Evolutionary conservation across 2,888 invertebrate genomes (phyloP).

Genomic region (Heliconius ismenius): DNA sequence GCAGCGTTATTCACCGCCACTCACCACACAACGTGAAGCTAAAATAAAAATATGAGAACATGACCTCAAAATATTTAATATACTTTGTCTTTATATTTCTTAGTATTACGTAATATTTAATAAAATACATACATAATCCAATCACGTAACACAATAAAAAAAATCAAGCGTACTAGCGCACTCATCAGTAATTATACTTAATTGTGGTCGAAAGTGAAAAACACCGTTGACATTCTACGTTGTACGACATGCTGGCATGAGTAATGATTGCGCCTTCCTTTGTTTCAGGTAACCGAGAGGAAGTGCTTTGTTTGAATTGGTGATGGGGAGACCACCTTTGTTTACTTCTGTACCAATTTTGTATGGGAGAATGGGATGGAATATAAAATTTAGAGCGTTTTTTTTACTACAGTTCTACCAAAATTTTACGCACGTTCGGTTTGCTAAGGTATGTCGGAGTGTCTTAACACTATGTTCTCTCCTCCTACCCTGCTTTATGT

Average conservation of each 20-base stretch:
- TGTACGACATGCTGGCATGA: slow-evolving; percentile 27
- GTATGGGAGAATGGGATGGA: neutral
- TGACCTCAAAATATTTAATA: neutral
- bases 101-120: neutral
- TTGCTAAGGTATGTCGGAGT: too few relatives aligned
- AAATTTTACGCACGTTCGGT: neutral
- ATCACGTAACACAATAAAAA: neutral
- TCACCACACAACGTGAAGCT: too few relatives aligned
- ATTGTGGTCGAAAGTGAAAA: slow-evolving; percentile 5
- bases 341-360: neutral
- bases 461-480: too few relatives aligned
- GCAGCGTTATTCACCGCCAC: too few relatives aligned
- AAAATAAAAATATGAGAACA: too few relatives aligned
- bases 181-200: neutral
- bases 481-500: too few relatives aligned
- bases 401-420: too few relatives aligned
- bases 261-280: slow-evolving; percentile 58
- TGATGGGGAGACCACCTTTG: slow-evolving; percentile 1
- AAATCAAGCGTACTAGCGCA: too few relatives aligned
- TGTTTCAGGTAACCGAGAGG: slow-evolving; percentile 71
- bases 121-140: neutral
- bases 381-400: neutral
- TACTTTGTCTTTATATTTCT: neutral
- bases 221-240: slow-evolving; percentile 30
- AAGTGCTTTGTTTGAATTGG: slow-evolving; percentile 52